Evolutionary conservation across 2,113 vertebrate genomes (phyloP), one percentile per base, ranked within the genome.

Genomic region (Lampris incognitus): DNA sequence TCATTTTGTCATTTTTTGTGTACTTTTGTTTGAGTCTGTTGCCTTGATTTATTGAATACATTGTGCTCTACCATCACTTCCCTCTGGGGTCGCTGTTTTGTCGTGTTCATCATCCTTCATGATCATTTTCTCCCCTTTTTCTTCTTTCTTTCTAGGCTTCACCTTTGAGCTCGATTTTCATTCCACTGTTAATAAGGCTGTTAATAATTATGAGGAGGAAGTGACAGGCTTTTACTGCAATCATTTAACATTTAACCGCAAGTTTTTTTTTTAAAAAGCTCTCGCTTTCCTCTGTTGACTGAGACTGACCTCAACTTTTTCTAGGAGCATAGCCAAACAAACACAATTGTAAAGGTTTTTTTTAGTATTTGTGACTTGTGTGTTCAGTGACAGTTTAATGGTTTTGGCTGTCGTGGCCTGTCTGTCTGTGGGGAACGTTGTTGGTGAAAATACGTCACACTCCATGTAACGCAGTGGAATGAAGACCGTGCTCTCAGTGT

Each of bases 21-120:
- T 78, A 55, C 66, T 62, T 74, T 72, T n/a, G 76, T 81, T 81
- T 83, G 71, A 88, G 78, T 88, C 69, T 89, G 86, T 91, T 94
- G 92, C 92, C 91, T 94, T 94, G 86, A 87, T 90, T 24, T 87
- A 76, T 89, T 89, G 90, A 92, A 92, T 89, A 91, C 89, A 90
- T 82, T 81, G 81, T 93, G 87, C 91, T 92, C 92, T 90, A 90
- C 78, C 87, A 87, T 92, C 76, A 66, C 24, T 85, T 78, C 67
- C 64, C 84, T 89, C 88, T 87, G 42, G 84, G 61, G 68, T 76
- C 74, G 56, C 64, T 86, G 59, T 75, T 88, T 79, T 85, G 60
- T 74, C 87, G 70, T 67, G 72, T 62, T 68, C 56, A 85, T 79
- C 39, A 52, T 39, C 72, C 61, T n/a, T n/a, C n/a, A n/a, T n/a